Evolutionary conservation across 2,888 invertebrate species (phyloP), one percentile per base, ranked within the genome.

Genomic region (Choristoneura rosaceana): DNA sequence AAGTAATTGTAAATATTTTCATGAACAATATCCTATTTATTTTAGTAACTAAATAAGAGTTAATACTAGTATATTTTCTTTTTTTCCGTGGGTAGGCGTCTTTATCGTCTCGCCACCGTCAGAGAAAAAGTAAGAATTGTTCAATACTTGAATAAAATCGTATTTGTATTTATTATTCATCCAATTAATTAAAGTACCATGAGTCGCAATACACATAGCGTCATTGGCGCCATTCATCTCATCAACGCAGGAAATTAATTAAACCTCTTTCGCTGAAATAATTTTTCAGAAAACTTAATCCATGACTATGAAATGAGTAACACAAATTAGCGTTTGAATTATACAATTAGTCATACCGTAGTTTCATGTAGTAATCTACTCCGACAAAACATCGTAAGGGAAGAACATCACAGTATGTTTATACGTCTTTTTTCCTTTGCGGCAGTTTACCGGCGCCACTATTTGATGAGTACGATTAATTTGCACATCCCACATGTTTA

Each of bases 221-320:
- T 88, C 90, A 90, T 77, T 82, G 90, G 91, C 90, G 91, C 89
- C 88, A 78, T 81, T 84, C 87, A 90, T 90, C 89, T 84, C 87
- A 90, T 90, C 89, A 64, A 69, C 25, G 17, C 59, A 33, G 67
- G 62, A 71, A 62, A 64, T 14, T 14, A 58, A 64, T 69, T 60
- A 34, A 64, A 73, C 63, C 63, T 68, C 68, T 25, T 43, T 10
- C 52, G 33, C 62, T 33, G 47, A 45, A 67, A 58, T 52, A 34
- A 55, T 17, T 55, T 52, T 69, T 69, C 64, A 47, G 43, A 63
- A 73, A 33, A 52, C 47, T 47, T 68, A 60, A 50, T 15, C n/a
- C 12, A 55, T 55, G 61, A 71, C 52, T 45, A 17, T 41, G 67
- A 67, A 58, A 62, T 66, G 63, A 63, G 25, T 71, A 58, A 67